Percentiles rank a stretch among this genome's conserved stretches.
These are phyloP conservation scores for Mugil cephalus DNA, from an alignment of 2,113 vertebrate genomes.

Conservation along the genomic window DNA sequence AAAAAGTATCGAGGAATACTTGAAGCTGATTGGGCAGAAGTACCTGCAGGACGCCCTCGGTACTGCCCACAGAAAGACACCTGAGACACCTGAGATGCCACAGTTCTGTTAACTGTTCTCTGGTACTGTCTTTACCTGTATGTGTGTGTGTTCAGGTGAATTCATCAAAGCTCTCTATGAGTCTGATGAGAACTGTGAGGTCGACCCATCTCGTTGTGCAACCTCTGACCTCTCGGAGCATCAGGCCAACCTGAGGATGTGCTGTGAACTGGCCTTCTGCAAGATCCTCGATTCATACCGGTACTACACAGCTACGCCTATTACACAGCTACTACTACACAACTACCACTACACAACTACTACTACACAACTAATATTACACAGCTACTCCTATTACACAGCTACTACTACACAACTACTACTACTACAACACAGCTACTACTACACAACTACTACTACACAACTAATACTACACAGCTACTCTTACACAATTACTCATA, in stretches of 20 bases:
- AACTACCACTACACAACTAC: too few relatives aligned
- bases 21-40: slow-evolving; percentile 98
- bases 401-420: too few relatives aligned
- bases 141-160: slow-evolving; percentile 85
- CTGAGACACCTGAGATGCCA: too few relatives aligned
- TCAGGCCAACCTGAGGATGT: slow-evolving; percentile 98
- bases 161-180: slow-evolving; percentile 98
- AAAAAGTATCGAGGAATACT: slow-evolving; percentile 97
- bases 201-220: slow-evolving; percentile 93
- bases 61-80: slow-evolving; percentile 66
- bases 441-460: too few relatives aligned
- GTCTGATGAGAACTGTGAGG: slow-evolving; percentile 98
- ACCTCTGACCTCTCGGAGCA: slow-evolving; percentile 92
- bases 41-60: slow-evolving; percentile 98
- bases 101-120: too few relatives aligned
- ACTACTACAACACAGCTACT: too few relatives aligned
- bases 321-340: too few relatives aligned
- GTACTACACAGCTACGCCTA: slow-evolving; percentile 71
- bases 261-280: slow-evolving; percentile 98
- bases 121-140: neutral
- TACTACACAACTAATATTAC: too few relatives aligned
- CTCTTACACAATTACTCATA: too few relatives aligned
- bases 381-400: too few relatives aligned
- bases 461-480: too few relatives aligned
- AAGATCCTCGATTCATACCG: slow-evolving; percentile 99